phyloP scores from a whole-genome alignment of 2,113 vertebrate species.

The Mobula hypostoma region DNA sequence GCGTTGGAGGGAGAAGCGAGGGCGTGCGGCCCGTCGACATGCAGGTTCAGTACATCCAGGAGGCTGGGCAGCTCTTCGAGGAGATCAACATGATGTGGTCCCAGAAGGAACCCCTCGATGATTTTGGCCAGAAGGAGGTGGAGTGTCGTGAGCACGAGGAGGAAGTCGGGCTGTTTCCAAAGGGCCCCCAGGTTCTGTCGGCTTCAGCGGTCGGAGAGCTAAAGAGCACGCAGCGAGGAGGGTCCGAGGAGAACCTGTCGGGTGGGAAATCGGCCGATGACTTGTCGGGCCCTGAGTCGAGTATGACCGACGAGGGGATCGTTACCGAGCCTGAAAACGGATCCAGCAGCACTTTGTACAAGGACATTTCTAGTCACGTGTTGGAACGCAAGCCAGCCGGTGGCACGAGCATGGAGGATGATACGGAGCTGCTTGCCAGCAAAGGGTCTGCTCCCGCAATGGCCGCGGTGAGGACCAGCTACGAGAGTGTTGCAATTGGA shows the following conservation, averaged over 20 bases:
- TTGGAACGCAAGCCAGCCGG: slow-evolving; percentile 65
- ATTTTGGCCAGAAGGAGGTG: slow-evolving; percentile 54
- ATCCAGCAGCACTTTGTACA: slow-evolving; percentile 50
- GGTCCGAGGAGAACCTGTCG: slow-evolving; percentile 57
- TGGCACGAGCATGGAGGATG: slow-evolving; percentile 45
- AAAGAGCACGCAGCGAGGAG: slow-evolving; percentile 47
- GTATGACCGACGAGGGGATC: slow-evolving; percentile 89
- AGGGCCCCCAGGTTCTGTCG: background rate
- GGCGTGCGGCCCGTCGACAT: slow-evolving; percentile 62
- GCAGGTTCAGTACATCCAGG: slow-evolving; percentile 83
- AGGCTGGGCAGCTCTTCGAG: slow-evolving; percentile 87
- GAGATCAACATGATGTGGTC: slow-evolving; percentile 87
- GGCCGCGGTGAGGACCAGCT: slow-evolving; percentile 46
- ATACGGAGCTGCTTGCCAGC: slow-evolving; percentile 38
- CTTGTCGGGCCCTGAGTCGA: slow-evolving; percentile 82
- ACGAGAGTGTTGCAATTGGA: slow-evolving; percentile 47
- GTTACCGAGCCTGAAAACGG: slow-evolving; percentile 77
- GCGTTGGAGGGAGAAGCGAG: slow-evolving; percentile 50
- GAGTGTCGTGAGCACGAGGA: slow-evolving; percentile 47
- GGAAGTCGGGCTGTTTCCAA: slow-evolving; percentile 39
- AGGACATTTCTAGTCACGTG: slow-evolving; percentile 57
- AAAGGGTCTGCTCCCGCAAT: slow-evolving; percentile 34
- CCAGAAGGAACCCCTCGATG: slow-evolving; percentile 54
- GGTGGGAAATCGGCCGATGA: slow-evolving; percentile 72
- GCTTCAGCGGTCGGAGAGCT: slow-evolving; percentile 42